These are phyloP conservation scores for Fratercula arctica DNA, from an alignment of 2,797 vertebrate species.

Conservation along the genomic window DNA sequence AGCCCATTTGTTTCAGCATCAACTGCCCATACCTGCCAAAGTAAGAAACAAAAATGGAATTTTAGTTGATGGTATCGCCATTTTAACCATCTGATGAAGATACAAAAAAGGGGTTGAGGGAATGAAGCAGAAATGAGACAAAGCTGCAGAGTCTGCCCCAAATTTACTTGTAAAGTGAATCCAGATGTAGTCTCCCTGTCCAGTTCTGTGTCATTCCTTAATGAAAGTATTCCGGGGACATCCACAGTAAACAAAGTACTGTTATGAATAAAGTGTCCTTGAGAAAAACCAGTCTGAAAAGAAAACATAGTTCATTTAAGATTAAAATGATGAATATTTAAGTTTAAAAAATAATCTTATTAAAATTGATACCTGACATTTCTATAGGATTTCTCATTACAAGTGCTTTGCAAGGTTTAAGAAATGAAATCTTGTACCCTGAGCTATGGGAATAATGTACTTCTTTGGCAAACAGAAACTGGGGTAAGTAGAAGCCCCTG, in stretches of 20 bases:
- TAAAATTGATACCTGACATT: neutral
- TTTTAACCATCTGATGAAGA: neutral
- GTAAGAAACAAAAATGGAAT: neutral
- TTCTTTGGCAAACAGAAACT: neutral
- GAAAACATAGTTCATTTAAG: neutral
- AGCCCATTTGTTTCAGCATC: conserved; percentile 71
- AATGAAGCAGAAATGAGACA: neutral
- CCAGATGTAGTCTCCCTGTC: conserved; percentile 78
- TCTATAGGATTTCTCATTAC: neutral
- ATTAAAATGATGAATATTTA: neutral
- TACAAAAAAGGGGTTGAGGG: neutral
- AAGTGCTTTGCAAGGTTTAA: neutral
- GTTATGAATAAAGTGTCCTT: conserved; percentile 74
- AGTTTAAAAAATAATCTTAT: neutral
- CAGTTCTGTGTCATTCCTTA: conserved; percentile 70
- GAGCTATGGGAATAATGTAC: neutral
- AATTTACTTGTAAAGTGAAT: conserved; percentile 76
- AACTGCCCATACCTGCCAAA: conserved; percentile 79
- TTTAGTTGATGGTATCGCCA: neutral
- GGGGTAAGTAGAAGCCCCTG: neutral
- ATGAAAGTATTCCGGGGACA: conserved; percentile 73
- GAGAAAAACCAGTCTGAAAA: conserved; percentile 80
- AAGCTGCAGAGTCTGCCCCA: neutral
- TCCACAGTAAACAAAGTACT: conserved; percentile 76
- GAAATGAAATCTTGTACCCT: neutral